Percentiles rank a stretch among this genome's conserved stretches.
phyloP scores from a whole-genome alignment of 23 tunicate genomes.

The Styela plicata region DNA sequence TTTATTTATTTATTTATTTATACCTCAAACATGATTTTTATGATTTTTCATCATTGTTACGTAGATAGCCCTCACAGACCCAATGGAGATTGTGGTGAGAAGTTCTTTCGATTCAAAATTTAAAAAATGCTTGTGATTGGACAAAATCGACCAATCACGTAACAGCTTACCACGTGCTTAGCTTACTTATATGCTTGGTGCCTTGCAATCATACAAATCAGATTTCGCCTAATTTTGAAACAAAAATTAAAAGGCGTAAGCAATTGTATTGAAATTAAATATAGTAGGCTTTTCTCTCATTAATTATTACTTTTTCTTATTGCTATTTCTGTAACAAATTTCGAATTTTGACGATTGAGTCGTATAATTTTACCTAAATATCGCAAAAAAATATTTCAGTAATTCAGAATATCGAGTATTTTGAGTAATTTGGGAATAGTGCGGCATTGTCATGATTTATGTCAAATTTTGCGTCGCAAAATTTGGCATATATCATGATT shows the following conservation, averaged over 20 bases:
- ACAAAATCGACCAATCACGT: background rate
- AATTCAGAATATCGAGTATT: too few species aligned
- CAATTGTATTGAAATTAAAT: background rate
- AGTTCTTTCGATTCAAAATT: constrained; percentile 14
- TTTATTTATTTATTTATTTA: background rate
- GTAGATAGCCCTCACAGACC: constrained; percentile 70
- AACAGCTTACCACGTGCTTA: background rate
- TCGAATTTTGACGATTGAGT: too few species aligned
- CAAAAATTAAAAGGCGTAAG: background rate
- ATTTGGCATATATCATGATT: too few species aligned
- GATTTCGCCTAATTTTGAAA: background rate
- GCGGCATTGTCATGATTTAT: too few species aligned
- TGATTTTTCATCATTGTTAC: background rate
- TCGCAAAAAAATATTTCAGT: too few species aligned
- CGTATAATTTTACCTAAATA: too few species aligned
- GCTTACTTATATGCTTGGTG: background rate
- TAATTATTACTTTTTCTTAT: too few species aligned
- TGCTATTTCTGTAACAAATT: too few species aligned
- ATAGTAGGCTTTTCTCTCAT: too few species aligned
- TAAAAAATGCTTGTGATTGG: background rate
- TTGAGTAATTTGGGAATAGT: too few species aligned
- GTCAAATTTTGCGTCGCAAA: too few species aligned
- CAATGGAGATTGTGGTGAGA: constrained; percentile 96
- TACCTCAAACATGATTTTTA: background rate
- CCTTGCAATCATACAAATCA: background rate